Evolutionary conservation across 2,797 vertebrate genomes (phyloP).

Genomic region (Amphiprion clarkii): DNA sequence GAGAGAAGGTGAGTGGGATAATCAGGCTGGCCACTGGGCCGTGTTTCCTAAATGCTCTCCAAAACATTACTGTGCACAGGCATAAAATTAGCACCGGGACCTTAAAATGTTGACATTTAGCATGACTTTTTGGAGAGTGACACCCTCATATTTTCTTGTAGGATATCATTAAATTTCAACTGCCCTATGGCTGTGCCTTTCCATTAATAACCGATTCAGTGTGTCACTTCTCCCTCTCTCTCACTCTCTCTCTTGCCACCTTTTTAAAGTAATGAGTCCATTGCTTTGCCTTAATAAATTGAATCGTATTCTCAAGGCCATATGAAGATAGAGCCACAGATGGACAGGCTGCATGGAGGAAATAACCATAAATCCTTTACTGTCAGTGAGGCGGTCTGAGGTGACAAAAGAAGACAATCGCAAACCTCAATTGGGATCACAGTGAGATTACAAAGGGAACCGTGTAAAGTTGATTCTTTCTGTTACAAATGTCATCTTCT

Average conservation of each 20-base stretch:
- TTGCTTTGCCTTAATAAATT: slow-evolving; percentile 99
- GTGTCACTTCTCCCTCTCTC: slow-evolving; percentile 92
- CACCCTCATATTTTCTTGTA: slow-evolving; percentile 99
- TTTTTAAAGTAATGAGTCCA: slow-evolving; percentile 99
- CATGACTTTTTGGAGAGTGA: slow-evolving; percentile 99
- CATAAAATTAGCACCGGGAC: slow-evolving; percentile 99
- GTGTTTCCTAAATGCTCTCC: slow-evolving; percentile 99
- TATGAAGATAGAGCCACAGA: slow-evolving; percentile 97
- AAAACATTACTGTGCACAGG: slow-evolving; percentile 99
- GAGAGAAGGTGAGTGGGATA: slow-evolving; percentile 99
- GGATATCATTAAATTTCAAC: slow-evolving; percentile 99
- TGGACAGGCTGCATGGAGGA: slow-evolving; percentile 93
- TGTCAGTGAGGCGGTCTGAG: slow-evolving; percentile 91
- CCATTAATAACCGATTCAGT: slow-evolving; percentile 99
- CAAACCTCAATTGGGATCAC: slow-evolving; percentile 74
- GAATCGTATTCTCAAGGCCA: slow-evolving; percentile 99
- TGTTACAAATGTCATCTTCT: slow-evolving; percentile 34
- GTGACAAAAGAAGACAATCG: slow-evolving; percentile 90
- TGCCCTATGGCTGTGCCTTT: slow-evolving; percentile 99
- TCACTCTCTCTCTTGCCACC: slow-evolving; percentile 85
- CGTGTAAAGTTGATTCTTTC: slow-evolving; percentile 56
- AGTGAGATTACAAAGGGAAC: slow-evolving; percentile 61
- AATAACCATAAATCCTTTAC: slow-evolving; percentile 99
- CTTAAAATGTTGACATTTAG: slow-evolving; percentile 99
- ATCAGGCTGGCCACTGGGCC: slow-evolving; percentile 99